Conservation (phyloP, 2,113 vertebrate genomes). For the Lethenteron reissneri region DNA sequence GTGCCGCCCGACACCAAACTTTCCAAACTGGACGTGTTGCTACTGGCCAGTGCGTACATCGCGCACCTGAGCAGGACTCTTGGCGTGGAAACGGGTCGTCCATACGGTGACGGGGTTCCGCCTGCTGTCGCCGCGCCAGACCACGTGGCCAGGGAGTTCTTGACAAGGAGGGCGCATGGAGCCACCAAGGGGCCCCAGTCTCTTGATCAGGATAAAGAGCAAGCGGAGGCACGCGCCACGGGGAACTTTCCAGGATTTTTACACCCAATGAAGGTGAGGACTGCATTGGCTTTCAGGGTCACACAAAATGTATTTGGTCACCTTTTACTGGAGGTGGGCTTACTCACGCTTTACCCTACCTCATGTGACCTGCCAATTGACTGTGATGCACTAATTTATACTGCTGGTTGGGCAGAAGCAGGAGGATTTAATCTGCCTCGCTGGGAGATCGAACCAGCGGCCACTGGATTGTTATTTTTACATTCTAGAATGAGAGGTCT, state of each 20-base stretch:
- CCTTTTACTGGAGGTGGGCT: not conserved
- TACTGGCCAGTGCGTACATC: slow-evolving; percentile 56
- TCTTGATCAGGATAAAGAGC: too few relatives aligned
- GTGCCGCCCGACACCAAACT: slow-evolving; percentile 54
- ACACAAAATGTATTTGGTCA: not conserved
- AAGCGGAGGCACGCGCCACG: slow-evolving; percentile 11
- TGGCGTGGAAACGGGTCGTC: slow-evolving; percentile 19
- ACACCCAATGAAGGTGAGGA: slow-evolving; percentile 43
- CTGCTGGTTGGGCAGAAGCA: not conserved
- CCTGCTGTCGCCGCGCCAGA: too few relatives aligned
- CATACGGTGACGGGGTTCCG: slow-evolving; percentile 8
- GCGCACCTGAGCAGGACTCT: slow-evolving; percentile 40
- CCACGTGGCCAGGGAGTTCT: too few relatives aligned
- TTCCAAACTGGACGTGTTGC: slow-evolving; percentile 46
- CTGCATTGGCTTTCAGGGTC: not conserved
- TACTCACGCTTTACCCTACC: not conserved
- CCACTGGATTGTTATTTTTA: too few relatives aligned
- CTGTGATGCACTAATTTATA: not conserved
- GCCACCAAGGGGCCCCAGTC: too few relatives aligned
- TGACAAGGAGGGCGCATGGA: too few relatives aligned
- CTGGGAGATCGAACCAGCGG: not conserved
- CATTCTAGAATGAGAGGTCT: too few relatives aligned
- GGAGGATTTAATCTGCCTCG: not conserved
- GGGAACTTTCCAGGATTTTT: slow-evolving; percentile 28
- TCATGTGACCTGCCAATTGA: not conserved